Evolutionary conservation across 2,113 vertebrate species (phyloP).

Genomic region (Caranx melampygus): DNA sequence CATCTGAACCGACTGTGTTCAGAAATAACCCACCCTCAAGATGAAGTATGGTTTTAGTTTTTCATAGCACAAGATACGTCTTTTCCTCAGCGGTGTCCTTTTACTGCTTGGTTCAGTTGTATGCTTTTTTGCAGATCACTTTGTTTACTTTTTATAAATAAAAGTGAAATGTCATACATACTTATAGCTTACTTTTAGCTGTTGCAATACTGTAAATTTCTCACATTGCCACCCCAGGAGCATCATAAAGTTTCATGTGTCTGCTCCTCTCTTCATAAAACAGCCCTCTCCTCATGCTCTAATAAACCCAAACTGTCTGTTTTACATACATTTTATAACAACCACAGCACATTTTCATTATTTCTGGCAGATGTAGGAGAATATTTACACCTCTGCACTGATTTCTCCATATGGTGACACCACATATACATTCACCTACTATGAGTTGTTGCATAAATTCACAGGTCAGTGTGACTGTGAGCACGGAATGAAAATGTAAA

Average conservation of each 20-base stretch:
- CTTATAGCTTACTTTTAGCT: background rate
- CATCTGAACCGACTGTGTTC: conserved; percentile 34
- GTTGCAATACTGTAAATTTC: background rate
- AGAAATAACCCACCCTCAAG: background rate
- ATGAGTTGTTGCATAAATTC: conserved; percentile 2
- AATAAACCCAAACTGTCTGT: background rate
- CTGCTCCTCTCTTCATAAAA: background rate
- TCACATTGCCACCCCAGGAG: no score
- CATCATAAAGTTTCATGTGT: background rate
- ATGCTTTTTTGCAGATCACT: background rate
- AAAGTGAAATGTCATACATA: background rate
- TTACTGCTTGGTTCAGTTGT: no score
- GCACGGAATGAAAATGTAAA: conserved; percentile 14
- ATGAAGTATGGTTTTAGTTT: conserved; percentile 16
- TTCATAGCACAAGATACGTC: background rate
- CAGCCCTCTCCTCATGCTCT: background rate
- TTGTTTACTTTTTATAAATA: background rate
- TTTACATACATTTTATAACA: background rate
- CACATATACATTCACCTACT: background rate
- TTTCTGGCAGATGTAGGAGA: background rate
- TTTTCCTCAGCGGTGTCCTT: background rate
- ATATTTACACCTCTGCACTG: background rate
- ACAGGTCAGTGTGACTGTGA: background rate
- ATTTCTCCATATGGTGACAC: background rate
- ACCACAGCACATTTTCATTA: background rate